A percentile compares a stretch with the other conserved stretches of the same genome.
phyloP scores from a whole-genome alignment of 2,113 vertebrate species.

The Dipodomys spectabilis region DNA sequence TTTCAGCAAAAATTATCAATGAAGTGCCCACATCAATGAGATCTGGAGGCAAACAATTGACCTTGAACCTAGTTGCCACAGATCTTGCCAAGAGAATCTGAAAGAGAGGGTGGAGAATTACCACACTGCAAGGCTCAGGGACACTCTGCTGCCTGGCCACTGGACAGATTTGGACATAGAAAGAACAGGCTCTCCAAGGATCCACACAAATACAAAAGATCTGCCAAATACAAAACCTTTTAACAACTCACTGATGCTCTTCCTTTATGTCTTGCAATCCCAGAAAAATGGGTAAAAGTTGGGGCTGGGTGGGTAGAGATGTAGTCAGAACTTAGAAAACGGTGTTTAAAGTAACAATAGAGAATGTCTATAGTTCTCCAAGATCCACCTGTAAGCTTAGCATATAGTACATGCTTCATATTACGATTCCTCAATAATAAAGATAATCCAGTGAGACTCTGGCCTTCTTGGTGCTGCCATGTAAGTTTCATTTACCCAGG shows the following conservation, averaged over 20 bases:
- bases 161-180: background rate
- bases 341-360: background rate
- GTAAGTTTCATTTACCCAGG: slow-evolving; percentile 48
- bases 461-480: slow-evolving; percentile 9
- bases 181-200: background rate
- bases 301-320: background rate
- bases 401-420: background rate
- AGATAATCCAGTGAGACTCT: slow-evolving; percentile 42
- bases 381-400: slow-evolving; percentile 25
- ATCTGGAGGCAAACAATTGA: slow-evolving; percentile 20
- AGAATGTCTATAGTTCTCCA: background rate
- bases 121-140: background rate
- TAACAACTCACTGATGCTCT: background rate
- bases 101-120: slow-evolving; percentile 11
- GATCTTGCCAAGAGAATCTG: background rate
- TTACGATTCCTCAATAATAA: background rate
- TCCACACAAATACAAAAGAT: background rate
- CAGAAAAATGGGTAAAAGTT: background rate
- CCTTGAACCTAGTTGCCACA: slow-evolving; percentile 2
- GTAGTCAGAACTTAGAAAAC: background rate
- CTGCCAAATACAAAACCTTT: slow-evolving; percentile 27
- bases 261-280: background rate
- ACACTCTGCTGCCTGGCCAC: background rate
- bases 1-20: background rate
- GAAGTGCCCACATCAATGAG: background rate